These are phyloP conservation scores for Archaeoteleia sp. DNA, from an alignment of 2,888 invertebrate genomes.

Conservation along the genomic window DNA sequence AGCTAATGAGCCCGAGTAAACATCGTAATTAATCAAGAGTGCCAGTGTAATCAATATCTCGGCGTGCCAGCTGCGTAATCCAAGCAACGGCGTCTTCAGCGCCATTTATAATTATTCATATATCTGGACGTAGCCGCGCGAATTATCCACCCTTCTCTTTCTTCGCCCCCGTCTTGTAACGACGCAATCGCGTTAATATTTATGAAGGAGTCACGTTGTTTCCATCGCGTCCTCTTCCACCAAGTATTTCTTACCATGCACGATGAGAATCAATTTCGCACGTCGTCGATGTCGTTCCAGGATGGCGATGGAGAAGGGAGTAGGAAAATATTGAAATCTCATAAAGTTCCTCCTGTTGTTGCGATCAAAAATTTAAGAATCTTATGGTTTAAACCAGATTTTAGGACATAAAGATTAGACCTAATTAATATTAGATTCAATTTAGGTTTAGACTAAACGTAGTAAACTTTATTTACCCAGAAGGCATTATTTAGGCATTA, in stretches of 20 bases:
- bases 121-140: constrained; percentile 28
- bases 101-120: constrained; percentile 45
- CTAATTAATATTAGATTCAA: too few species aligned
- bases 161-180: constrained; percentile 15
- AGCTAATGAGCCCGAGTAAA: constrained; percentile 46
- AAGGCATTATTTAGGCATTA: too few species aligned
- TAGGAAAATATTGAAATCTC: too few species aligned
- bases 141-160: constrained; percentile 35
- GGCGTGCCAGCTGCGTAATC: constrained; percentile 28
- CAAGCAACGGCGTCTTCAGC: constrained; percentile 27
- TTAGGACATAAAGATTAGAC: too few species aligned
- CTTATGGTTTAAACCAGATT: too few species aligned
- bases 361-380: too few species aligned
- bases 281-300: too few species aligned
- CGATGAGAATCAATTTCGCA: constrained; percentile 6
- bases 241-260: constrained; percentile 7
- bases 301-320: too few species aligned
- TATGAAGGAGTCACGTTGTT: constrained; percentile 12
- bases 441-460: too few species aligned
- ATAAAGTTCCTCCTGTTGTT: too few species aligned
- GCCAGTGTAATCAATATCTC: constrained; percentile 47
- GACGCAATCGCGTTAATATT: constrained; percentile 18
- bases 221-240: constrained; percentile 4
- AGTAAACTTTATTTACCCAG: too few species aligned
- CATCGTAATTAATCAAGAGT: constrained; percentile 50